Conservation (phyloP, 2,888 invertebrate genomes). For the Drosophila kanekoi region DNA sequence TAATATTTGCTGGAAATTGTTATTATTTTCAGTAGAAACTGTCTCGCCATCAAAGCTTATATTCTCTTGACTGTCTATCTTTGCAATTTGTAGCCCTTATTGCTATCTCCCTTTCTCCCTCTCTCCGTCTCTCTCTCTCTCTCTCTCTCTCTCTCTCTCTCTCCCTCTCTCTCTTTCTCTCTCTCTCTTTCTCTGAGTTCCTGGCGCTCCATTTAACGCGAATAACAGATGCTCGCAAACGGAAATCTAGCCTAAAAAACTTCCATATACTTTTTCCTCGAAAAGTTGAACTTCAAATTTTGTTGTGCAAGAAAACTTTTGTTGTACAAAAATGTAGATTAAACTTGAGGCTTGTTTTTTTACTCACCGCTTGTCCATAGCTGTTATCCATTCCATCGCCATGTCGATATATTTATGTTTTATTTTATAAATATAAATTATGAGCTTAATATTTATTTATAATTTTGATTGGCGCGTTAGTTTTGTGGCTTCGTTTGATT, state of each 20-base stretch:
- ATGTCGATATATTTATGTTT: conserved; percentile 66
- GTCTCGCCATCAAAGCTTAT: neutral
- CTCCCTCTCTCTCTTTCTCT: no score
- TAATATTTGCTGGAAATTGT: neutral
- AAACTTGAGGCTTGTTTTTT: neutral
- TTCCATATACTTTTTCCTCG: no score
- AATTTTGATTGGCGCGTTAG: conserved; percentile 6
- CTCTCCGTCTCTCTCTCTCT: no score
- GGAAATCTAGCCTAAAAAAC: no score
- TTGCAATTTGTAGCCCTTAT: no score
- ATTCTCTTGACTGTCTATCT: no score
- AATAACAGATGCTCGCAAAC: no score
- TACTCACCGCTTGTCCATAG: conserved; percentile 86
- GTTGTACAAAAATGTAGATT: neutral
- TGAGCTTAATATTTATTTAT: neutral
- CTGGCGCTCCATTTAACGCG: no score
- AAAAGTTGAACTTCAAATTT: neutral
- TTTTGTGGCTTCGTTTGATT: conserved; percentile 4
- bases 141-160: no score
- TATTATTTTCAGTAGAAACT: neutral
- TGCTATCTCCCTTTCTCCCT: no score
- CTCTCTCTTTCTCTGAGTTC: no score
- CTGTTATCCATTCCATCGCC: conserved; percentile 87
- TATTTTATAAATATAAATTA: conserved; percentile 3
- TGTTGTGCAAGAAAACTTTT: neutral